Conservation (phyloP, 2,888 invertebrate genomes). For the Rhodophaea formosa region DNA sequence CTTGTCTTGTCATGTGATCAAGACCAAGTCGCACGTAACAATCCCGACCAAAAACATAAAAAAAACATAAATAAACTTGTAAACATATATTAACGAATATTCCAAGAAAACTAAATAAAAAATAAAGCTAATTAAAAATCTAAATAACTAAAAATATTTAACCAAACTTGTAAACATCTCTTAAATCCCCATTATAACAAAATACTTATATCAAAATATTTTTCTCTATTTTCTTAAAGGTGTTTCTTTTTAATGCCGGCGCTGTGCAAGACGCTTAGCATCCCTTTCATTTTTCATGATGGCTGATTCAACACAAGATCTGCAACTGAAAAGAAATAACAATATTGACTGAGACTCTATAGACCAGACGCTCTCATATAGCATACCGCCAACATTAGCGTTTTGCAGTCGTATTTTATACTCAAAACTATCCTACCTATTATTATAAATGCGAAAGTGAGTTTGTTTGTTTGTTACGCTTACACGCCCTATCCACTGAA, state of each 20-base stretch:
- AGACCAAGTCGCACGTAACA: too few species aligned
- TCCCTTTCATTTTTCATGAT: background rate
- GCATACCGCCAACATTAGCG: too few species aligned
- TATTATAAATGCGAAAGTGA: too few species aligned
- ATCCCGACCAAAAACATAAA: background rate
- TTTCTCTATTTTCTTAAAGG: background rate
- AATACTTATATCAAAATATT: too few species aligned
- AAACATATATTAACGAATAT: background rate
- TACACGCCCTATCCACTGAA: too few species aligned
- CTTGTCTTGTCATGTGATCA: too few species aligned
- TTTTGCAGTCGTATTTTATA: too few species aligned
- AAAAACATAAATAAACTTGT: background rate
- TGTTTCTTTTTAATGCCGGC: background rate
- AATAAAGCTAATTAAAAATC: background rate
- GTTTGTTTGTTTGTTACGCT: too few species aligned
- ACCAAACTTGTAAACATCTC: background rate
- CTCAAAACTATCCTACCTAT: too few species aligned
- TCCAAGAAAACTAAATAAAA: background rate
- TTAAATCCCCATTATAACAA: background rate
- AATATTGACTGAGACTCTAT: background rate
- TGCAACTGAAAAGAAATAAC: background rate
- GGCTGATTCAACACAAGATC: background rate
- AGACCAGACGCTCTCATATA: too few species aligned
- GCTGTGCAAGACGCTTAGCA: background rate
- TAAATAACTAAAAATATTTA: background rate